Evolutionary conservation across 1,140 invertebrate species (phyloP).

Genomic region (Papilio aristodemus): DNA sequence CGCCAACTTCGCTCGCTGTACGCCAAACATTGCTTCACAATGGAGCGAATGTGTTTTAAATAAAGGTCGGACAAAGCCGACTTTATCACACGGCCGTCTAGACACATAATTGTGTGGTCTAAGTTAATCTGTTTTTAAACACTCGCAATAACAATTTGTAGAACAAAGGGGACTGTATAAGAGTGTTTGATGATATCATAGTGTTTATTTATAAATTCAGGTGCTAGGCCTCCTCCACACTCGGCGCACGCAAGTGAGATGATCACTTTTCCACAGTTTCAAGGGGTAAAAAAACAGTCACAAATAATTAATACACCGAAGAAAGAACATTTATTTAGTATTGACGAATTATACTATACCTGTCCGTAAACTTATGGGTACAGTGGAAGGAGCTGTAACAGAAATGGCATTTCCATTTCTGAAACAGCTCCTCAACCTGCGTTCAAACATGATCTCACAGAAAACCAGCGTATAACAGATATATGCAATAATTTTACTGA

Average conservation of each 20-base stretch:
- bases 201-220: neutral
- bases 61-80: conserved; percentile 38
- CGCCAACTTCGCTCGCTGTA: conserved; percentile 30
- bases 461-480: too few species aligned
- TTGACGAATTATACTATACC: neutral
- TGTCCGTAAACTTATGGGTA: too few species aligned
- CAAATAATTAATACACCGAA: too few species aligned
- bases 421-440: too few species aligned
- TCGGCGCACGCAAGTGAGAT: too few species aligned
- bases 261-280: too few species aligned
- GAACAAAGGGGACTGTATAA: conserved; percentile 8
- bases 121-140: conserved; percentile 32
- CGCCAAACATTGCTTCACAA: conserved; percentile 38
- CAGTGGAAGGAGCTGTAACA: neutral
- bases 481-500: too few species aligned
- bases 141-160: conserved; percentile 25
- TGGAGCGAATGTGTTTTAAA: conserved; percentile 30
- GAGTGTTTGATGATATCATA: conserved; percentile 8
- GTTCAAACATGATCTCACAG: too few species aligned
- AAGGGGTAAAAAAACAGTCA: too few species aligned
- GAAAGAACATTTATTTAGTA: too few species aligned
- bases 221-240: too few species aligned
- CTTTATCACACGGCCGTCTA: conserved; percentile 28
- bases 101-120: conserved; percentile 28
- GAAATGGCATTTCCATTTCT: too few species aligned